These are phyloP conservation scores for Meteorus colon DNA, from an alignment of 2,888 invertebrate genomes.

Conservation along the genomic window DNA sequence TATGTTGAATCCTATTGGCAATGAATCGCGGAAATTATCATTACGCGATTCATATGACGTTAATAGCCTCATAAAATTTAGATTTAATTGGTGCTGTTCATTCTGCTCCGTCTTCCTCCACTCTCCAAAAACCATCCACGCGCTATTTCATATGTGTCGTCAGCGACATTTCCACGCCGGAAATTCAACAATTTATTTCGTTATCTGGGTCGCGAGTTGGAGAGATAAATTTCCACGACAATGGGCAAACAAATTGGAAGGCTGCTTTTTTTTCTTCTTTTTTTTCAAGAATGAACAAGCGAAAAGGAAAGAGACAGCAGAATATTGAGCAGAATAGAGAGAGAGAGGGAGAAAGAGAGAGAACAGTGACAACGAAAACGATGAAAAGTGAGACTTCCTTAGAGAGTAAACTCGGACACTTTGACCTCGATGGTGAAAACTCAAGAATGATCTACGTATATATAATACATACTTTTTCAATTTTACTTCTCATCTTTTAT, in stretches of 20 bases:
- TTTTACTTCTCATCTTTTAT: neutral
- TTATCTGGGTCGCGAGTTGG: slow-evolving; percentile 31
- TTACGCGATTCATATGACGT: neutral
- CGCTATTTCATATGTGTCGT: slow-evolving; percentile 12
- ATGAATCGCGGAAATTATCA: neutral
- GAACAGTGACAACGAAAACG: slow-evolving; percentile 26
- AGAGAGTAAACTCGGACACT: slow-evolving; percentile 5
- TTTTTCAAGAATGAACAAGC: neutral
- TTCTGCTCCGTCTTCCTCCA: neutral
- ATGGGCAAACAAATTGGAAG: slow-evolving; percentile 40
- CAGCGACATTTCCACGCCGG: slow-evolving; percentile 23
- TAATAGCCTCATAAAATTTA: neutral
- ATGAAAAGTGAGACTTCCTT: slow-evolving; percentile 32
- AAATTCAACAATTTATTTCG: slow-evolving; percentile 36
- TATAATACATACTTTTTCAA: neutral
- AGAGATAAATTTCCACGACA: slow-evolving; percentile 40
- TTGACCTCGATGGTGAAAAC: slow-evolving; percentile 7
- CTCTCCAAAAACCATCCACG: slow-evolving; percentile 5
- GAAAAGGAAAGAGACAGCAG: neutral
- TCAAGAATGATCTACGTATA: neutral
- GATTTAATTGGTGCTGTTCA: neutral
- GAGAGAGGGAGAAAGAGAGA: too few relatives aligned
- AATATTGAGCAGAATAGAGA: too few relatives aligned
- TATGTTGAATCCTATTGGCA: neutral
- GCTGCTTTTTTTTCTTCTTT: slow-evolving; percentile 5